These are phyloP conservation scores for Dendrolimus punctatus DNA, from an alignment of 1,140 invertebrate genomes.

Conservation along the genomic window DNA sequence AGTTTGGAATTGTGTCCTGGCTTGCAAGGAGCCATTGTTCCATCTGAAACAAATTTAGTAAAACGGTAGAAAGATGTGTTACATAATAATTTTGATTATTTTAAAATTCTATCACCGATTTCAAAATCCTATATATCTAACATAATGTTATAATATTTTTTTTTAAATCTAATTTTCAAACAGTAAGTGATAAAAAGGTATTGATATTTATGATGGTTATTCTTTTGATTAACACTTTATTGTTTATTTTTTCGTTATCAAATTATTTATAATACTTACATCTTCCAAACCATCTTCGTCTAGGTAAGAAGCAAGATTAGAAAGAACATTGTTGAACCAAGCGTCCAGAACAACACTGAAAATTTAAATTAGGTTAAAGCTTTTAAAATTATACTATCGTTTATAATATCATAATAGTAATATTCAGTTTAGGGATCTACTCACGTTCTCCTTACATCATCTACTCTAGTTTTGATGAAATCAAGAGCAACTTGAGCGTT, in stretches of 20 bases:
- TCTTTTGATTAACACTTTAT: background rate
- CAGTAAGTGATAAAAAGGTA: too few species aligned
- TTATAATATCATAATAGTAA: too few species aligned
- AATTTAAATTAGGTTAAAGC: slow-evolving; percentile 10
- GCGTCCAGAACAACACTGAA: slow-evolving; percentile 44
- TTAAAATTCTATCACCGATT: too few species aligned
- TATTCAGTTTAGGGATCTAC: slow-evolving; percentile 8
- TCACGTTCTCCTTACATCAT: slow-evolving; percentile 41
- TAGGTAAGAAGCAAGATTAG: slow-evolving; percentile 38
- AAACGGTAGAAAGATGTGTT: too few species aligned
- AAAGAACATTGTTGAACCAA: slow-evolving; percentile 41
- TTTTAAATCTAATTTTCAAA: too few species aligned
- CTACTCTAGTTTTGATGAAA: slow-evolving; percentile 36
- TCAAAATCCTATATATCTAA: too few species aligned
- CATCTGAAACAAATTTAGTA: slow-evolving; percentile 34
- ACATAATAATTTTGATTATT: too few species aligned
- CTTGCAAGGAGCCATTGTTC: slow-evolving; percentile 39
- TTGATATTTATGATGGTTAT: background rate
- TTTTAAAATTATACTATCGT: too few species aligned
- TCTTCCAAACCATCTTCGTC: slow-evolving; percentile 49
- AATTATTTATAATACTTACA: slow-evolving; percentile 32
- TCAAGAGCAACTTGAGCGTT: slow-evolving; percentile 40
- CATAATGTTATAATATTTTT: too few species aligned
- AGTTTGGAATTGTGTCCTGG: slow-evolving; percentile 27
- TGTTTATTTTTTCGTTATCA: background rate